phyloP scores from a whole-genome alignment of 1,140 invertebrate species.

The Telenomus remus region DNA sequence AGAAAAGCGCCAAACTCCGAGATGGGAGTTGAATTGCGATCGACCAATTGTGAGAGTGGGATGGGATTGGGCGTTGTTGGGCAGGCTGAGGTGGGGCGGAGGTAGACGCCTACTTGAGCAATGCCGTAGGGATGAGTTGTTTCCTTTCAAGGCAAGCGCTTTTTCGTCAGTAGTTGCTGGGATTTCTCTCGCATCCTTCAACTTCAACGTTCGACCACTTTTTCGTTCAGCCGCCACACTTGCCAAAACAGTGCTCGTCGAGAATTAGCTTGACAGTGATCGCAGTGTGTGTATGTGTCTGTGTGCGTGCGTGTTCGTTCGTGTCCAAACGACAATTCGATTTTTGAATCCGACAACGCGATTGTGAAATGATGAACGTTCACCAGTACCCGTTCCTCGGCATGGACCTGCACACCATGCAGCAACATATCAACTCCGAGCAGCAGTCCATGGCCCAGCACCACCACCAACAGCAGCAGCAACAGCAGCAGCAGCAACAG shows the following conservation, averaged over 20 bases:
- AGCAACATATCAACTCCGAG: slow-evolving; percentile 20
- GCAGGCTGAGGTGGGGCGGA: slow-evolving; percentile 17
- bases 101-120: slow-evolving; percentile 40
- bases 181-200: slow-evolving; percentile 40
- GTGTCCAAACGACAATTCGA: not conserved
- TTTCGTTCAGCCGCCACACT: not conserved
- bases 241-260: not conserved
- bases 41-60: slow-evolving; percentile 41
- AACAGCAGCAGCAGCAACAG: slow-evolving; percentile 16
- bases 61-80: slow-evolving; percentile 52
- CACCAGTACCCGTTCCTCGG: slow-evolving; percentile 64
- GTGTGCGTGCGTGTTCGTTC: not conserved
- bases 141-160: slow-evolving; percentile 29
- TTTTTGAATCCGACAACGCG: not conserved
- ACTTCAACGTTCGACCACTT: slow-evolving; percentile 22
- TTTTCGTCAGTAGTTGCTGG: slow-evolving; percentile 50
- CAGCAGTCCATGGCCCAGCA: slow-evolving; percentile 6
- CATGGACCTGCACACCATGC: slow-evolving; percentile 65
- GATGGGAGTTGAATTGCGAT: slow-evolving; percentile 39
- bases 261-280: not conserved
- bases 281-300: not conserved
- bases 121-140: slow-evolving; percentile 37
- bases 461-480: slow-evolving; percentile 22
- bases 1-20: slow-evolving; percentile 31
- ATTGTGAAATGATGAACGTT: slow-evolving; percentile 57